phyloP scores from a whole-genome alignment of 2,888 invertebrate genomes.

The Orchesella flavescens region DNA sequence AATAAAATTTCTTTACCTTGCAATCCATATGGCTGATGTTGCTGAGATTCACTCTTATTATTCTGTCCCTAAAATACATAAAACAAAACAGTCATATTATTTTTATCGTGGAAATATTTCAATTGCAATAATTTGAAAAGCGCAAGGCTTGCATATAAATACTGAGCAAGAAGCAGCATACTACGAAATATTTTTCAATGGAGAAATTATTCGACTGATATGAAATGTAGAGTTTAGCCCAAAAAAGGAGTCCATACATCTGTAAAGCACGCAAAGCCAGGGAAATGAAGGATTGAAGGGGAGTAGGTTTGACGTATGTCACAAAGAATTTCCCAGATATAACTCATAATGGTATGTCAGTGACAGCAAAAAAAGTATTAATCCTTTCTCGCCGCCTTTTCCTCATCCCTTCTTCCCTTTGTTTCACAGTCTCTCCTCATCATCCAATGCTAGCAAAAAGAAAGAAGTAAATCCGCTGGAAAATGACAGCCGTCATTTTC shows the following conservation, averaged over 20 bases:
- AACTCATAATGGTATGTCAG: constrained; percentile 35
- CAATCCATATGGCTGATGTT: constrained; percentile 90
- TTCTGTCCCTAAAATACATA: constrained; percentile 84
- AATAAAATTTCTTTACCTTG: constrained; percentile 79
- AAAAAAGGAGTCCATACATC: neutral
- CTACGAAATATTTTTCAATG: too few relatives aligned
- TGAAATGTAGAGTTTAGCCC: neutral
- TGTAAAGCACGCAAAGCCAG: neutral
- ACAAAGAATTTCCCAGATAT: constrained; percentile 50
- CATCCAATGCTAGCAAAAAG: constrained; percentile 1
- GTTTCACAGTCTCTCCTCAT: constrained; percentile 7
- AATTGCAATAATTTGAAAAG: neutral
- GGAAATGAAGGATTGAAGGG: neutral
- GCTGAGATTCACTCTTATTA: constrained; percentile 87
- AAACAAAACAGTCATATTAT: constrained; percentile 22
- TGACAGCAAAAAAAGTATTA: constrained; percentile 46
- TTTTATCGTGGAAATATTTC: constrained; percentile 1
- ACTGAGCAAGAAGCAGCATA: too few relatives aligned
- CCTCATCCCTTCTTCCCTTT: constrained; percentile 23
- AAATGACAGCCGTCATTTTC: constrained; percentile 58
- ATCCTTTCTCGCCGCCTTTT: constrained; percentile 45
- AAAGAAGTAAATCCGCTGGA: constrained; percentile 59
- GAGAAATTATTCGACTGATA: too few relatives aligned
- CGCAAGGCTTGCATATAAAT: too few relatives aligned
- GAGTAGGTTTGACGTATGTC: constrained; percentile 37